These are phyloP conservation scores for Trachelus iudaicus DNA, from an alignment of 2,888 invertebrate genomes.

Conservation along the genomic window DNA sequence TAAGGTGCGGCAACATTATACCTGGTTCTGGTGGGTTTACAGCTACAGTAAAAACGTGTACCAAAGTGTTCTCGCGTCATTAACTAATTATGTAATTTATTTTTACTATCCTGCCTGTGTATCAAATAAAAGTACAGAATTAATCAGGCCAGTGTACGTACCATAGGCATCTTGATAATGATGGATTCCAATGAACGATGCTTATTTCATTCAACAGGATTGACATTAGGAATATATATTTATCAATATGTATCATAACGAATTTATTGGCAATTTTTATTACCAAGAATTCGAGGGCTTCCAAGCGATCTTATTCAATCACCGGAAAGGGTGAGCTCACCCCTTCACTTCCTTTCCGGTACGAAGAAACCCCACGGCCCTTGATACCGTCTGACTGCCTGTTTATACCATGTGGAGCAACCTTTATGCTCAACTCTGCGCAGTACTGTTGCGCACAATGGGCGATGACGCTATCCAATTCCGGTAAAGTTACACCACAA, in stretches of 20 bases:
- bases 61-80: slow-evolving; percentile 20
- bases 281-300: not conserved
- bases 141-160: not conserved
- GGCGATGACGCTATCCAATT: slow-evolving; percentile 26
- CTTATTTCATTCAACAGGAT: not conserved
- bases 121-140: slow-evolving; percentile 10
- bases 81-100: slow-evolving; percentile 51
- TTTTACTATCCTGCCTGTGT: slow-evolving; percentile 36
- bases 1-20: not conserved
- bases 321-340: not conserved
- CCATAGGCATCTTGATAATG: slow-evolving; percentile 31
- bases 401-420: not conserved
- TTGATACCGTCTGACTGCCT: not conserved
- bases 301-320: not conserved
- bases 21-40: not conserved
- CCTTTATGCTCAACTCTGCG: not conserved
- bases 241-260: not conserved
- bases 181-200: slow-evolving; percentile 2
- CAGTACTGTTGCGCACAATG: slow-evolving; percentile 27
- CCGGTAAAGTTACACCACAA: slow-evolving; percentile 52
- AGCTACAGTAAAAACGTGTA: not conserved
- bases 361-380: not conserved
- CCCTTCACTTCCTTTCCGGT: not conserved
- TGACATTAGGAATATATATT: not conserved
- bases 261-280: not conserved